Evolutionary conservation across 2,888 invertebrate genomes (phyloP).

Genomic region (Synergus japonicus): DNA sequence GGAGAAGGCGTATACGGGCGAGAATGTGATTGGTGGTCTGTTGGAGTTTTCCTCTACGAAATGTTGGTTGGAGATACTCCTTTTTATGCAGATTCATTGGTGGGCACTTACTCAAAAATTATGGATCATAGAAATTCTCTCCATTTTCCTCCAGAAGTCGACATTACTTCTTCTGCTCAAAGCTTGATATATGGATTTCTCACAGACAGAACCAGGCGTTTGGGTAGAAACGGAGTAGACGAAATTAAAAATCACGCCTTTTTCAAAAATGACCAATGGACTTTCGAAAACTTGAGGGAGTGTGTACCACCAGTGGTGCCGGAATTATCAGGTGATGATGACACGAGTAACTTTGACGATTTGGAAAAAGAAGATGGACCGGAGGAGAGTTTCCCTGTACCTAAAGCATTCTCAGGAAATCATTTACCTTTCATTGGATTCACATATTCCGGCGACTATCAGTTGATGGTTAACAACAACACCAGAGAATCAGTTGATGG

Average conservation of each 20-base stretch:
- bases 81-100: conserved; percentile 98
- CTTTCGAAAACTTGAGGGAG: conserved; percentile 95
- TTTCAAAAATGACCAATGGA: conserved; percentile 98
- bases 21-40: conserved; percentile 99
- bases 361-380: conserved; percentile 95
- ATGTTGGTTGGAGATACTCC: conserved; percentile 99
- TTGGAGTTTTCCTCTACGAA: conserved; percentile 99
- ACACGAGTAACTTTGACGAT: conserved; percentile 99
- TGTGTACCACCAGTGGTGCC: conserved; percentile 98
- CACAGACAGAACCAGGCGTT: conserved; percentile 92
- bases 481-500: conserved; percentile 77
- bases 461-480: conserved; percentile 80
- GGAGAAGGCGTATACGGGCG: conserved; percentile 97
- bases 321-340: conserved; percentile 96
- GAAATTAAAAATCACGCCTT: conserved; percentile 97
- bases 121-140: conserved; percentile 99
- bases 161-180: conserved; percentile 92
- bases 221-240: conserved; percentile 94
- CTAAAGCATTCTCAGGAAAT: conserved; percentile 98
- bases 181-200: conserved; percentile 95
- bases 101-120: conserved; percentile 98
- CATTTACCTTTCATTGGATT: conserved; percentile 99
- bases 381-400: conserved; percentile 96
- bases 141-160: conserved; percentile 95
- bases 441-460: conserved; percentile 97